Evolutionary conservation across 1,140 invertebrate genomes (phyloP).

Genomic region (Brachionus asplanchnoidis): DNA sequence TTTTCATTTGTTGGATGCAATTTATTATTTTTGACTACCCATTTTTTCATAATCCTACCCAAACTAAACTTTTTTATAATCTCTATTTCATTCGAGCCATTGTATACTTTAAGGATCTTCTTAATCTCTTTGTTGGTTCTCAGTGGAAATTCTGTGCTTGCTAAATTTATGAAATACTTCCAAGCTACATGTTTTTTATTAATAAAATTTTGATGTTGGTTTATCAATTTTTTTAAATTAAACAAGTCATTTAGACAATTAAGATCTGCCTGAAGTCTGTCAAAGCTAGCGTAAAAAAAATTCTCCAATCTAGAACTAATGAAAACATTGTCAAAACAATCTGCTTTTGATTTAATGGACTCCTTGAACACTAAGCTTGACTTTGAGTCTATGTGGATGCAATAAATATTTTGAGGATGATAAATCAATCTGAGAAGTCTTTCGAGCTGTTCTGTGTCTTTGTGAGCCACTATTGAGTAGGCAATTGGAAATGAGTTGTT

Average conservation of each 20-base stretch:
- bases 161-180: constrained; percentile 17
- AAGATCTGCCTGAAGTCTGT: constrained; percentile 46
- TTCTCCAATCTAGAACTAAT: constrained; percentile 45
- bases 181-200: background rate
- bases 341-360: constrained; percentile 4
- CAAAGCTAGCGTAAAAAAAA: constrained; percentile 46
- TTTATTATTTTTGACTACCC: constrained; percentile 41
- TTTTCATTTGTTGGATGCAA: background rate
- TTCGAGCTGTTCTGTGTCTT: constrained; percentile 40
- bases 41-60: constrained; percentile 37
- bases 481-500: constrained; percentile 36
- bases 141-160: constrained; percentile 7
- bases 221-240: background rate
- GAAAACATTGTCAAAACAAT: constrained; percentile 48
- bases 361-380: constrained; percentile 38
- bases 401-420: constrained; percentile 43
- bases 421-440: constrained; percentile 40
- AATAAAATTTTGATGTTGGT: background rate
- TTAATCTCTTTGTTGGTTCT: constrained; percentile 14
- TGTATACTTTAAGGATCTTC: background rate
- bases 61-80: background rate
- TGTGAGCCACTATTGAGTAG: constrained; percentile 34
- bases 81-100: constrained; percentile 37
- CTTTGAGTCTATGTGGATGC: constrained; percentile 43
- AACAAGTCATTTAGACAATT: constrained; percentile 48